A percentile compares a stretch with the other conserved stretches of the same genome.
Conservation (phyloP, 2,888 invertebrate species). For the Scelioninae gen. 1 region DNA sequence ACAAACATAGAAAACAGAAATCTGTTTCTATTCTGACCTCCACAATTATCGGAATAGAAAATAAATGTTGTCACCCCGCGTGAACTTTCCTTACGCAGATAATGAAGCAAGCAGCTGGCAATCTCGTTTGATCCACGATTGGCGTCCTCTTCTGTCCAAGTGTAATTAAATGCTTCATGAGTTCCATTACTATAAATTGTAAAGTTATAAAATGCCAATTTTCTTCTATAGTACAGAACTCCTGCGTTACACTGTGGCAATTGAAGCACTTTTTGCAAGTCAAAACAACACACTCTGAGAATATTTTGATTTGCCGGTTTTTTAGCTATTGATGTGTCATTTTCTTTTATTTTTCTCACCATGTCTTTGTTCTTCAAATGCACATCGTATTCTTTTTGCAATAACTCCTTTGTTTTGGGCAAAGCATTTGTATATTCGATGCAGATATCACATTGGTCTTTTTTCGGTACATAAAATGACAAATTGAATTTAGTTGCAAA, state of each 20-base stretch:
- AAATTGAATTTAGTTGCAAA: slow-evolving; percentile 22
- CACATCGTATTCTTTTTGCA: too few relatives aligned
- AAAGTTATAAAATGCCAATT: slow-evolving; percentile 17
- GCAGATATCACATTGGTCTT: slow-evolving; percentile 33
- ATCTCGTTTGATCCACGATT: too few relatives aligned
- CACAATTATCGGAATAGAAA: too few relatives aligned
- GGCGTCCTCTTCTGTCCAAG: slow-evolving; percentile 14
- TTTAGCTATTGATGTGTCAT: background rate
- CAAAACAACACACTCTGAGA: slow-evolving; percentile 32
- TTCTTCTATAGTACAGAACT: slow-evolving; percentile 13
- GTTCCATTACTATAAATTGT: too few relatives aligned
- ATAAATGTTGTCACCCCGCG: too few relatives aligned
- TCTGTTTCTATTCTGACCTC: too few relatives aligned
- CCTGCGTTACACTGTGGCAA: slow-evolving; percentile 10
- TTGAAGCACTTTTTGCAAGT: slow-evolving; percentile 39
- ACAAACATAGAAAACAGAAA: too few relatives aligned
- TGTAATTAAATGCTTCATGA: slow-evolving; percentile 8
- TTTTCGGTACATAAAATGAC: slow-evolving; percentile 33
- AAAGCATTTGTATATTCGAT: background rate
- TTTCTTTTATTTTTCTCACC: background rate
- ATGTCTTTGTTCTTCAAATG: too few relatives aligned
- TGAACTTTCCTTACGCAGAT: too few relatives aligned
- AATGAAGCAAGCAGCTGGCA: too few relatives aligned
- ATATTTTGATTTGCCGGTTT: background rate
- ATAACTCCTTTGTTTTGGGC: slow-evolving; percentile 1